Evolutionary conservation across 1,140 invertebrate species (phyloP).

Genomic region (Oedothorax gibbosus): DNA sequence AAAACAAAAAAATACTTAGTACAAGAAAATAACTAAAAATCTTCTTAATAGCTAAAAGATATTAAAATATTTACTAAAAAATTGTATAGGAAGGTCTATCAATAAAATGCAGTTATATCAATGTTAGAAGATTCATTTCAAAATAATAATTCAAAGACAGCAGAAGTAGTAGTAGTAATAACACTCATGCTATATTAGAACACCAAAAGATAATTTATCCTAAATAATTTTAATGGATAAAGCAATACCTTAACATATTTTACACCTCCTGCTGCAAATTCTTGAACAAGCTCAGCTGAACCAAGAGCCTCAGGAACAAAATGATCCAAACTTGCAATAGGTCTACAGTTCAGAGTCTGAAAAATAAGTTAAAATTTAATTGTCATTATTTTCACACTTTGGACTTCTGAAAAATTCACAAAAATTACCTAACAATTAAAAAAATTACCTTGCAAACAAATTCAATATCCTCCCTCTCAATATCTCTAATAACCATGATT

Average conservation of each 20-base stretch:
- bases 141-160: too few relatives aligned
- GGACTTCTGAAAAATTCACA: background rate
- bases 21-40: background rate
- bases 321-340: conserved; percentile 98
- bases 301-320: conserved; percentile 93
- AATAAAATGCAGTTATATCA: too few relatives aligned
- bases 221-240: background rate
- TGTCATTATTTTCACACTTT: background rate
- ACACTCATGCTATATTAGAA: background rate
- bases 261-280: conserved; percentile 87
- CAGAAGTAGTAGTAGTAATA: too few relatives aligned
- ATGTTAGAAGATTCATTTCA: too few relatives aligned
- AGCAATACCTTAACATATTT: conserved; percentile 90
- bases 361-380: conserved; percentile 54
- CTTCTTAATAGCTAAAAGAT: background rate
- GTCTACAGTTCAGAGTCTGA: conserved; percentile 88
- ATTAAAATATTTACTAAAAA: too few relatives aligned
- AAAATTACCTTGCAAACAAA: conserved; percentile 87
- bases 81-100: too few relatives aligned
- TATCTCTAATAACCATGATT: conserved; percentile 98
- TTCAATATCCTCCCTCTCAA: conserved; percentile 97
- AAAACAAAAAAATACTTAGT: too few relatives aligned
- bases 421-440: background rate
- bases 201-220: background rate
- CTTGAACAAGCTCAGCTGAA: conserved; percentile 93